Base-by-base conservation (phyloP, 2,888 invertebrate species). In the Ethmia dodecea region DNA sequence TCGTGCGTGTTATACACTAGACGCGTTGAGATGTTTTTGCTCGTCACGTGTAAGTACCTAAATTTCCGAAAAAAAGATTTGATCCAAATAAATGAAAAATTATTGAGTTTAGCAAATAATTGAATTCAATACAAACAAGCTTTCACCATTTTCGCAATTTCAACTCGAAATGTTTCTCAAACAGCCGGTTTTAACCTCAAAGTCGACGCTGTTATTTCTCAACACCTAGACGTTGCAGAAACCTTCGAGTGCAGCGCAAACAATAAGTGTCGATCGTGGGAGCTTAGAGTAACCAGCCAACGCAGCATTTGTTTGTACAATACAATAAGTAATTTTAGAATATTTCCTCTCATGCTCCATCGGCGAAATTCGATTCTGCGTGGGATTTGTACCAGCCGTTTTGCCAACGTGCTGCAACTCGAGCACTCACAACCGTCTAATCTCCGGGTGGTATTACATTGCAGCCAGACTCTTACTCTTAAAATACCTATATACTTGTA, bases 81-180 rank as follows among this genome's bases (percentile, higher is more conserved):
- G 31, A 38, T 35, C 47, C 57, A 53, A 59, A 54, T 50, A 35
- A 54, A 54, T 55, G 47, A 58, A 53, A 55, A 58, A n/a, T n/a
- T n/a, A n/a, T n/a, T n/a, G n/a, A n/a, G n/a, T n/a, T n/a, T n/a
- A n/a, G n/a, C n/a, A n/a, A n/a, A n/a, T n/a, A n/a, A n/a, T n/a
- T n/a, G n/a, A n/a, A n/a, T n/a, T n/a, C n/a, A n/a, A n/a, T n/a
- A n/a, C 58, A 60, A 50, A 55, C 45, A 52, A 72, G 62, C 76
- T 80, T 81, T 79, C 74, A 71, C 59, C 63, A 59, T 78, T 79
- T 79, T 81, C 78, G 83, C 70, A 80, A 80, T 71, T 62, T 60
- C 64, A 68, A 64, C 66, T 72, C 60, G 62, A 70, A 73, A 68
- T 69, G 72, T 77, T 78, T 77, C 77, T 74, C 69, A 78, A 79